A percentile compares a stretch with the other conserved stretches of the same genome.
Conservation (phyloP, 1,140 invertebrate genomes). For the Conus ventricosus region DNA sequence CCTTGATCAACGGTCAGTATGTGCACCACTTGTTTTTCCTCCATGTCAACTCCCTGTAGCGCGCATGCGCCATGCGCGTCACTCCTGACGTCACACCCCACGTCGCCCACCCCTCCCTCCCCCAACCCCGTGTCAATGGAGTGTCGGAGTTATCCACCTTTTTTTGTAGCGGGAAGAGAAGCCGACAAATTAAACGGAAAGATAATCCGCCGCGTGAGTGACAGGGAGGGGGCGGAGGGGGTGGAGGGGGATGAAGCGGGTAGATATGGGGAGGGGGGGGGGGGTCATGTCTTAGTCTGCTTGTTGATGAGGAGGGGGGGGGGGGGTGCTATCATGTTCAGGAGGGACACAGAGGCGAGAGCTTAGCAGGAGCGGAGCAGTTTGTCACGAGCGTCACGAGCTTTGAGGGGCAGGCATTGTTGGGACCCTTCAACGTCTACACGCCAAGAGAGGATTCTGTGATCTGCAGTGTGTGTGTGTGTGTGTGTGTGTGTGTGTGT, state of each 20-base stretch:
- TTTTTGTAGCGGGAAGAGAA: background rate
- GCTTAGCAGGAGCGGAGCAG: background rate
- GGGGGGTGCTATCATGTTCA: background rate
- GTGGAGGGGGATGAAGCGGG: background rate
- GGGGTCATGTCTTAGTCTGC: too few relatives aligned
- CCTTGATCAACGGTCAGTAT: too few relatives aligned
- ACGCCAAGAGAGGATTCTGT: too few relatives aligned
- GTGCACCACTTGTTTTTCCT: too few relatives aligned
- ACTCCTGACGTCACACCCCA: background rate
- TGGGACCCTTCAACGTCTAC: too few relatives aligned
- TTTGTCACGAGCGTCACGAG: background rate
- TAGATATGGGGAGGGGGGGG: background rate
- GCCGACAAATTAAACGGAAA: constrained; percentile 20
- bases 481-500: too few relatives aligned
- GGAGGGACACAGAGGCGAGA: background rate
- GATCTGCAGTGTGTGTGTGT: too few relatives aligned
- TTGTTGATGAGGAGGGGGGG: too few relatives aligned
- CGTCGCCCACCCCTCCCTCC: background rate
- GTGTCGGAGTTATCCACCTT: background rate
- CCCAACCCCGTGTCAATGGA: too few relatives aligned
- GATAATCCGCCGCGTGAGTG: background rate
- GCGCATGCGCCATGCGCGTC: background rate
- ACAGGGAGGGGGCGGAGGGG: background rate
- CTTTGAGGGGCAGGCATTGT: background rate
- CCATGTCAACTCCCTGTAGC: background rate